These are phyloP conservation scores for Heliconius nattereri DNA, from an alignment of 1,140 invertebrate genomes.

Conservation along the genomic window DNA sequence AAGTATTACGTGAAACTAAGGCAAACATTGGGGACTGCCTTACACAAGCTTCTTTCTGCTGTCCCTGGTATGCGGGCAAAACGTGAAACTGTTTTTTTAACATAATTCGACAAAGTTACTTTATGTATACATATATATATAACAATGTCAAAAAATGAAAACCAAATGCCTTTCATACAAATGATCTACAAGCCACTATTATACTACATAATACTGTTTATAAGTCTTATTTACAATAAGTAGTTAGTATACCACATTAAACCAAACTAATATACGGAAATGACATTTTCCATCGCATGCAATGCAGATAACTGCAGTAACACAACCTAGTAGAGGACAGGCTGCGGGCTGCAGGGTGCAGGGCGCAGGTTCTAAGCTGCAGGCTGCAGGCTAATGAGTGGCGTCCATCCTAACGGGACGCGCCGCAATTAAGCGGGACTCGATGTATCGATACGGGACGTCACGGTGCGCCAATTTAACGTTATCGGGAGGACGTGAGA, in stretches of 20 bases:
- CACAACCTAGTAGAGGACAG: background rate
- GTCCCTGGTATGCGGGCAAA: too few species aligned
- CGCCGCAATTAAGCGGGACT: conserved; percentile 42
- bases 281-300: conserved; percentile 2
- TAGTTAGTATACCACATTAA: background rate
- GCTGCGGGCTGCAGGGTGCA: background rate
- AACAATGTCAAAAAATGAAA: too few species aligned
- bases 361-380: background rate
- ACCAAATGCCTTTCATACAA: too few species aligned
- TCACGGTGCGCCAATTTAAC: conserved; percentile 49
- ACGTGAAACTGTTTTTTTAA: too few species aligned
- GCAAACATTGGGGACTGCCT: too few species aligned
- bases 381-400: conserved; percentile 33
- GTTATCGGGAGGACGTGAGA: conserved; percentile 47
- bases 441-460: conserved; percentile 43
- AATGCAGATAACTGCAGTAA: background rate
- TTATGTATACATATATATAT: too few species aligned
- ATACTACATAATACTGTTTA: background rate
- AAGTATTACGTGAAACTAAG: too few species aligned
- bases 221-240: too few species aligned
- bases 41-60: too few species aligned
- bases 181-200: background rate
- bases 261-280: conserved; percentile 1
- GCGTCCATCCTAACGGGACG: conserved; percentile 34
- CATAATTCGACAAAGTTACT: too few species aligned